Base-by-base conservation (phyloP, 1,140 invertebrate genomes). In the Cotesia chilonis region DNA sequence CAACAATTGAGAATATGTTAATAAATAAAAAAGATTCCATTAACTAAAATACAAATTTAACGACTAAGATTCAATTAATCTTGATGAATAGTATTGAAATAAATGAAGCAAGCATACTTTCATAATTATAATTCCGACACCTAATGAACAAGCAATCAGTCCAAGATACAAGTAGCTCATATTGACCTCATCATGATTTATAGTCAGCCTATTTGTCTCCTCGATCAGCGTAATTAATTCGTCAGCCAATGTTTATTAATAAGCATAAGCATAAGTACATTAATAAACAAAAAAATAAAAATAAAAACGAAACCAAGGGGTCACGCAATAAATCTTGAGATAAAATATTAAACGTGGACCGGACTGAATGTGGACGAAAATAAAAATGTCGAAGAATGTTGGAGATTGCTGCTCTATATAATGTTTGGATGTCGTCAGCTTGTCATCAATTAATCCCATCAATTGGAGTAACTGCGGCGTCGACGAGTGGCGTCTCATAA, bases 391-490 rank as follows among this genome's bases (percentile, higher is more conserved):
- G 61, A 65, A 6, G 1, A 38, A 55, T 65, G 63, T 47, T 69
- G 61, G 28, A 38, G 54, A 65, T 20, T 51, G 63, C 36, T 12
- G n/a, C 65, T 28, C 14, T 14, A 37, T 47, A 47, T 51, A 17
- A 37, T 9, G 38, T 35, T 28, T 64, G 54, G 77, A 80, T 80
- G 79, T 81, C 81, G 80, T 79, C 80, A 80, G 77, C 77, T 47
- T 47, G 74, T 74, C 74, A 71, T 73, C 79, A 84, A 85, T 84
- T 85, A 77, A 80, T 74, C 78, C 75, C 81, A 82, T 82, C 81
- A 85, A 83, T 85, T 84, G 77, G 77, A 81, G 80, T 78, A 79
- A 83, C 78, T 74, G 74, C 57, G 69, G 69, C 63, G 80, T 79
- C 71, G 41, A 47, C 41, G 80, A 80, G 78, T 79, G 80, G 79